Evolutionary conservation across 2,797 vertebrate species (phyloP).

Genomic region (Sitta carolinensis): DNA sequence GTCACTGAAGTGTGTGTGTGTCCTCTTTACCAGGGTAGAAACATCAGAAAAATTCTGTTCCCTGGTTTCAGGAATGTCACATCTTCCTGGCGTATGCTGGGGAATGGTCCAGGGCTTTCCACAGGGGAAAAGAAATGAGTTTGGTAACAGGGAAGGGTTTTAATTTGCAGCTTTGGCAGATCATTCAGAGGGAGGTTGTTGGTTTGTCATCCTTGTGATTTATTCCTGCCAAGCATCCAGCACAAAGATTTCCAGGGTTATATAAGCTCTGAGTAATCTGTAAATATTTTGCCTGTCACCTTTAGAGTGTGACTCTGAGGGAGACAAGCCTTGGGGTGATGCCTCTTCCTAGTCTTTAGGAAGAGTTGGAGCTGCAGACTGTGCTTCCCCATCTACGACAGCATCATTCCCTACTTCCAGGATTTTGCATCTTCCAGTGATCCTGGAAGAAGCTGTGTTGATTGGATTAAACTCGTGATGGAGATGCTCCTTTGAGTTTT

Average conservation of each 20-base stretch:
- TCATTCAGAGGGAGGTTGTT: background rate
- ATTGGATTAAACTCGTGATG: background rate
- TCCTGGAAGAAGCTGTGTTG: background rate
- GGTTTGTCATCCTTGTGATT: conserved; percentile 1
- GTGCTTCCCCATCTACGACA: background rate
- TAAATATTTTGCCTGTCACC: conserved; percentile 14
- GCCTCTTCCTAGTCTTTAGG: background rate
- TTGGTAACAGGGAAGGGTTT: background rate
- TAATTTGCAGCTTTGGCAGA: background rate
- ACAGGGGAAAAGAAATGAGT: background rate
- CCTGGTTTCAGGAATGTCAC: background rate
- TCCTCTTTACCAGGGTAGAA: background rate
- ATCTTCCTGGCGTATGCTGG: accelerated
- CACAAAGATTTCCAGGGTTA: conserved; percentile 19
- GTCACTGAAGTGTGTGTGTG: background rate
- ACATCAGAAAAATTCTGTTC: background rate
- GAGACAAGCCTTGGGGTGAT: background rate
- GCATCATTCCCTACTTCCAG: background rate
- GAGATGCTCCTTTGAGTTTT: background rate
- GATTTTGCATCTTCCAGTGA: background rate
- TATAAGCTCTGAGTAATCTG: conserved; percentile 26
- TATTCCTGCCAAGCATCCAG: background rate
- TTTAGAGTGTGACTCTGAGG: background rate
- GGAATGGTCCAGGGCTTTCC: conserved; percentile 14
- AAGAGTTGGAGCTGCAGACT: background rate